Evolutionary conservation across 2,113 vertebrate genomes (phyloP), one percentile per base, ranked within the genome.

Genomic region (Carassius carassius): DNA sequence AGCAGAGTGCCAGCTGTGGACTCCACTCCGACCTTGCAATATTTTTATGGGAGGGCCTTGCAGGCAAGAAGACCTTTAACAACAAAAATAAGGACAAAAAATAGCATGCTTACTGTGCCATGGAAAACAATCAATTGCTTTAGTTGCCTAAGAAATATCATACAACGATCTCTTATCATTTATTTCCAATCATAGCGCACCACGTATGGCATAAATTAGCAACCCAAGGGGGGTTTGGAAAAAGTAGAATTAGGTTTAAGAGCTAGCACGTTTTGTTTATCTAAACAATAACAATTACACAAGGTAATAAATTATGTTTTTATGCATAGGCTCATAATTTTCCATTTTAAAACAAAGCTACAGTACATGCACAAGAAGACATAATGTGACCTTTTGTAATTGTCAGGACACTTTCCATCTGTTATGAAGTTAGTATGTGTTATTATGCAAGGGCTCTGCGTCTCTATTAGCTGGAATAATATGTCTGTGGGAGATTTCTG

Each of bases 21-120:
- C n/a, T 41, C 47, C 19, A n/a, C 74, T 78, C 67, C 74, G 84
- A 65, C 78, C 78, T 85, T 82, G 17, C 67, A 63, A 62, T 75
- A 60, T 78, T 44, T 72, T 72, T 37, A 76, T 13, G 35, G 70
- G 41, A 77, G 56, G 21, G 44, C 58, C 72, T 80, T 78, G 73
- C 41, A 70, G 37, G 44, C 29, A 23, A n/a, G 32, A 51, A 82
- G 7, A 65, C 23, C n/a, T 17, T 49, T 8, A 76, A 78, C 47
- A 41, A 82, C 32, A 35, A 79, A 79, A 83, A 63, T 7, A 37
- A 25, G n/a, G 0, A 23, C 41, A 37, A n/a, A 69, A 63, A 23
- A 44, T 69, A 56, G 51, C 29, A 21, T 14, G 29, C 58, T 12
- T n/a, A 44, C n/a, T 29, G 44, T 47, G 41, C 10, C 4, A 10